These are phyloP conservation scores for Babylonia areolata DNA, from an alignment of 1,140 invertebrate species.

Conservation along the genomic window DNA sequence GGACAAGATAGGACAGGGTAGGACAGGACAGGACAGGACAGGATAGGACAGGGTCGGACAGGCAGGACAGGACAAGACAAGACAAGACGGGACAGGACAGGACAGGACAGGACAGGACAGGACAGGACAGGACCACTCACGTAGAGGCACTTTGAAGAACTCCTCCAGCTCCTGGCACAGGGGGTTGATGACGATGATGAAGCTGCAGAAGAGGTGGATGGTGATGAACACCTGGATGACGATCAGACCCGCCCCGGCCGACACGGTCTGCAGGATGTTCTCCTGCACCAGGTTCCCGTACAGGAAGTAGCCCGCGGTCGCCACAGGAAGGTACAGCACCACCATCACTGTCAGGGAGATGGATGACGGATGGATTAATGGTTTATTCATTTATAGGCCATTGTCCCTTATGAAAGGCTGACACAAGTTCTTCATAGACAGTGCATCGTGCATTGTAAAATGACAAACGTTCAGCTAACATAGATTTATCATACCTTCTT, in stretches of 20 bases:
- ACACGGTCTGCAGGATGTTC: constrained; percentile 67
- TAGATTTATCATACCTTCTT: too few species aligned
- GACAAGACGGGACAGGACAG: background rate
- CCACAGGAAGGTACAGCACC: constrained; percentile 70
- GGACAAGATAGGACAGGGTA: background rate
- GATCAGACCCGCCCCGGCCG: constrained; percentile 47
- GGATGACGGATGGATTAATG: too few species aligned
- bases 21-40: background rate
- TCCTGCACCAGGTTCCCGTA: constrained; percentile 60
- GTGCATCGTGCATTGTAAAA: too few species aligned
- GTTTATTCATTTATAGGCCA: too few species aligned
- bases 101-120: background rate
- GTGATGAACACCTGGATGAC: constrained; percentile 72
- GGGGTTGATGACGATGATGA: constrained; percentile 77
- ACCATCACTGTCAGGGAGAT: constrained; percentile 68
- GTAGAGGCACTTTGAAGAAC: constrained; percentile 33
- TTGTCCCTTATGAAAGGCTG: too few species aligned
- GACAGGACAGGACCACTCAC: background rate
- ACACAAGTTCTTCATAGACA: too few species aligned
- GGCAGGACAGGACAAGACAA: background rate
- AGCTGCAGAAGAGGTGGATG: constrained; percentile 73
- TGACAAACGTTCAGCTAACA: too few species aligned
- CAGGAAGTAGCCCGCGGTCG: constrained; percentile 60
- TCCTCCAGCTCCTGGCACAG: constrained; percentile 82
- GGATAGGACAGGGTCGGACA: background rate